Evolutionary conservation across 2,113 vertebrate genomes (phyloP).

Genomic region (Jaculus jaculus): DNA sequence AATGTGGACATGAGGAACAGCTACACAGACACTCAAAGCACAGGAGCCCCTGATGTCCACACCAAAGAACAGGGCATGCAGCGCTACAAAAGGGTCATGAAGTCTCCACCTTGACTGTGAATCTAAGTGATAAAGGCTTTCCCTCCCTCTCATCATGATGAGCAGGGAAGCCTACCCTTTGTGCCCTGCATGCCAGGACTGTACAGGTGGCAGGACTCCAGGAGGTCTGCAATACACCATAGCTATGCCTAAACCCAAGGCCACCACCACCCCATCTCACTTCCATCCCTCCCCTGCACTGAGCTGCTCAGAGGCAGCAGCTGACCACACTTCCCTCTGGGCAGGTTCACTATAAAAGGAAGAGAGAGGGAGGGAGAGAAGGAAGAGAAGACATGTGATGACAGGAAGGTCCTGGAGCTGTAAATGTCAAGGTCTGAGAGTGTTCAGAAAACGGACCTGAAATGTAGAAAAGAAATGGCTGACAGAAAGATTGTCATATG

Average conservation of each 20-base stretch:
- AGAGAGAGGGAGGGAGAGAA: background rate
- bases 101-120: background rate
- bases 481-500: conserved; percentile 83
- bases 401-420: conserved; percentile 66
- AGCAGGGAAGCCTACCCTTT: background rate
- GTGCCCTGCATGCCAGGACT: background rate
- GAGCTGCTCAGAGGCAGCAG: background rate
- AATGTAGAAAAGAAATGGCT: conserved; percentile 84
- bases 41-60: background rate
- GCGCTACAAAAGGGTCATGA: background rate
- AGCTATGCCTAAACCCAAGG: background rate
- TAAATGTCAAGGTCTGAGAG: conserved; percentile 81
- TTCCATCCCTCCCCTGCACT: background rate
- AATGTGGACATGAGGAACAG: background rate
- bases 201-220: background rate
- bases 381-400: background rate
- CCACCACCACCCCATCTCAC: background rate
- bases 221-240: background rate
- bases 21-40: conserved; percentile 26
- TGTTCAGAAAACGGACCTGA: conserved; percentile 82
- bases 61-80: background rate
- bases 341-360: background rate
- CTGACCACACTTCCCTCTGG: conserved; percentile 1
- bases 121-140: background rate
- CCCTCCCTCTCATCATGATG: background rate